Evolutionary conservation across 2,113 vertebrate genomes (phyloP), one percentile per base, ranked within the genome.

Genomic region (Pagrus major): DNA sequence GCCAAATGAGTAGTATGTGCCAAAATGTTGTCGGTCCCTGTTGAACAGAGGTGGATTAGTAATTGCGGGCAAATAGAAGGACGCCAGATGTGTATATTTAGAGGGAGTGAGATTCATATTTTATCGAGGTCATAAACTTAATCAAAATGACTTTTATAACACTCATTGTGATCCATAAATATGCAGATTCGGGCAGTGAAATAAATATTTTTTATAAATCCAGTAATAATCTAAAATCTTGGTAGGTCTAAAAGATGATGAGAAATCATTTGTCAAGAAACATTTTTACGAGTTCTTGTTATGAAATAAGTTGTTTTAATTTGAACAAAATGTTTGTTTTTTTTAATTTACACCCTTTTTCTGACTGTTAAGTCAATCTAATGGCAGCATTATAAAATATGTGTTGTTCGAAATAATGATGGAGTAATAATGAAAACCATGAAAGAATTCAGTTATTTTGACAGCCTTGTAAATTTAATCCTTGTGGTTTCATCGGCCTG

Each of bases 1-100:
- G 15, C 18, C 20, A 61, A 74, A 35, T 74, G 10, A 29, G 9
- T 15, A 25, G 16, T n/a, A 23, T 65, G 11, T 55, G n/a, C 20
- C 49, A 55, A 46, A 46, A n/a, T 68, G 25, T 37, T 68, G 25
- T 46, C 47, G 33, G 56, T 78, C 42, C 15, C 25, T 49, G 31
- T 39, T 49, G 33, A 33, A 44, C 31, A 31, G 23, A 59, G 9
- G 25, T 18, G 21, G 25, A 47, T 33, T 55, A 42, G 18, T 20
- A 47, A 37, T 64, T 41, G 35, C 27, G 25, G 20, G 27, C 46
- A 39, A 55, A 68, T 5, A 18, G 33, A 44, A 8, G 3, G 1
- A 72, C 20, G 21, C 10, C 47, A 63, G 31, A 56, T 71, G 55
- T 39, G 41, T 41, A 65, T 2, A 29, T 49, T 66, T 27, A 52